Percentiles rank a stretch among this genome's conserved stretches.
Evolutionary conservation across 2,888 invertebrate species (phyloP).

Genomic region (Dioctria linearis): DNA sequence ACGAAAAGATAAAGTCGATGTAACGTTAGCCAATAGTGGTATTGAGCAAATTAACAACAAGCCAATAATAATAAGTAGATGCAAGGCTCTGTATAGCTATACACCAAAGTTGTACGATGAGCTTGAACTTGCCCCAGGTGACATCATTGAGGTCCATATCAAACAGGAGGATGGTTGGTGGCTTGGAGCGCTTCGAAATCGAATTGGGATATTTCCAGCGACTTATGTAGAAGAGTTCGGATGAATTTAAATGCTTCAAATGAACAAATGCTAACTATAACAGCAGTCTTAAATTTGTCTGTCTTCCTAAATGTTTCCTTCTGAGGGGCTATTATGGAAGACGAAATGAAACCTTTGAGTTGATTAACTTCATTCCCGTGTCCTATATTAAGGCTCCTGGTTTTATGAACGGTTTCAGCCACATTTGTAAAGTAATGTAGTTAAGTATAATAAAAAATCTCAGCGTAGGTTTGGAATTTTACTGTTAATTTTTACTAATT

Average conservation of each 20-base stretch:
- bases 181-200: slow-evolving; percentile 89
- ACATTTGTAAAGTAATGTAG: too few relatives aligned
- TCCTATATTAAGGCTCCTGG: too few relatives aligned
- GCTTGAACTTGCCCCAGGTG: slow-evolving; percentile 83
- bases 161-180: slow-evolving; percentile 97
- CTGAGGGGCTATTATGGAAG: too few relatives aligned
- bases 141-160: slow-evolving; percentile 88
- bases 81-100: slow-evolving; percentile 90
- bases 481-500: slow-evolving; percentile 39
- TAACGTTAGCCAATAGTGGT: slow-evolving; percentile 55
- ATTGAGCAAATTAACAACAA: slow-evolving; percentile 47
- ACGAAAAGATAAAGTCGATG: slow-evolving; percentile 64
- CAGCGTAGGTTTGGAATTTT: slow-evolving; percentile 1
- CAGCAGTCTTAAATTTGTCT: too few relatives aligned
- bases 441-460: too few relatives aligned
- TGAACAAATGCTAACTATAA: not conserved
- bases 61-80: slow-evolving; percentile 76
- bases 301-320: too few relatives aligned
- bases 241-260: slow-evolving; percentile 57
- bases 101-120: slow-evolving; percentile 91
- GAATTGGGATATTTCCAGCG: slow-evolving; percentile 92
- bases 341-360: too few relatives aligned
- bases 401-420: too few relatives aligned
- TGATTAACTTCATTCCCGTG: too few relatives aligned
- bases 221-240: slow-evolving; percentile 91